A percentile compares a stretch with the other conserved stretches of the same genome.
These are phyloP conservation scores for Micropoecilia bifurca DNA, from an alignment of 2,797 vertebrate species.

Conservation along the genomic window DNA sequence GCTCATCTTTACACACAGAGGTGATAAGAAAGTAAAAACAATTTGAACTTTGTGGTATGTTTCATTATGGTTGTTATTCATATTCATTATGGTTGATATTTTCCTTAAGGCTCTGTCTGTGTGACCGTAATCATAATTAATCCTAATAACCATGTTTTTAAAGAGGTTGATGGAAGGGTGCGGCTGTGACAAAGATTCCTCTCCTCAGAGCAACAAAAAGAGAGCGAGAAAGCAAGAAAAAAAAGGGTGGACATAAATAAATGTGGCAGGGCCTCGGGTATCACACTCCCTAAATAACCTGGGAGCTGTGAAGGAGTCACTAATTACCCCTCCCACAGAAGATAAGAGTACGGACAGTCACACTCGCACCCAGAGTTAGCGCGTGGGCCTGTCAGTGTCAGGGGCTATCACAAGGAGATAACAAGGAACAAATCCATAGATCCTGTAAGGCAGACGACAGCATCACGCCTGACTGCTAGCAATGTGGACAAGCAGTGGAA, in stretches of 20 bases:
- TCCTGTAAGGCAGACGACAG: slow-evolving; percentile 51
- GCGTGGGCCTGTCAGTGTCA: slow-evolving; percentile 52
- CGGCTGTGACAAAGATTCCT: slow-evolving; percentile 65
- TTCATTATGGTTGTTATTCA: slow-evolving; percentile 37
- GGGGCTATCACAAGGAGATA: slow-evolving; percentile 64
- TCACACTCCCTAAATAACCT: slow-evolving; percentile 80
- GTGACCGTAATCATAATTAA: slow-evolving; percentile 75
- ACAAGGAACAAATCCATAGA: slow-evolving; percentile 71
- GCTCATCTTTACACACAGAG: slow-evolving; percentile 43
- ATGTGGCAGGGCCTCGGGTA: slow-evolving; percentile 74
- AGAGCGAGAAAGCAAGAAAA: slow-evolving; percentile 39
- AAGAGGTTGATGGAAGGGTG: slow-evolving; percentile 41
- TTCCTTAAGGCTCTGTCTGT: slow-evolving; percentile 49
- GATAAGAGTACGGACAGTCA: slow-evolving; percentile 57
- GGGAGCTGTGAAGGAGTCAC: slow-evolving; percentile 75
- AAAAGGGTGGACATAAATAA: slow-evolving; percentile 74
- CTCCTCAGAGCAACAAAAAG: slow-evolving; percentile 41
- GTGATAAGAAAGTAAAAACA: slow-evolving; percentile 54
- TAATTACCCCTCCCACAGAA: slow-evolving; percentile 75
- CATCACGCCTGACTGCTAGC: slow-evolving; percentile 47
- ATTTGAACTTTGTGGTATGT: slow-evolving; percentile 47
- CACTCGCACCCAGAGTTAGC: slow-evolving; percentile 62
- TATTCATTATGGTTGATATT: slow-evolving; percentile 42
- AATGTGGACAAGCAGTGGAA: slow-evolving; percentile 56
- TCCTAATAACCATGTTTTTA: slow-evolving; percentile 73